Conservation (phyloP, 1,140 invertebrate species). For the Augochlora pura region DNA sequence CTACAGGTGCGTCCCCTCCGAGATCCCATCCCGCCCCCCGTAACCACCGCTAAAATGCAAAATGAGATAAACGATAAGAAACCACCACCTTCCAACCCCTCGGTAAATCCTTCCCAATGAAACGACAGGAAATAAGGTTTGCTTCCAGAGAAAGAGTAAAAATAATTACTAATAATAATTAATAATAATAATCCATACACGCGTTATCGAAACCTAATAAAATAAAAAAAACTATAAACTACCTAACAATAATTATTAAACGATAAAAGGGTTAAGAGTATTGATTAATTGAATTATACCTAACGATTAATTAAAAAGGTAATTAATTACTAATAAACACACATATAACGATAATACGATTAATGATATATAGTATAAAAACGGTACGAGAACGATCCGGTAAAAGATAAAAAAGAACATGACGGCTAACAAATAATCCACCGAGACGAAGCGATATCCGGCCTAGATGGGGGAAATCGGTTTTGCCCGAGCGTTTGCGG, state of each 20-base stretch:
- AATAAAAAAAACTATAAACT: constrained; percentile 73
- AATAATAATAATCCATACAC: constrained; percentile 52
- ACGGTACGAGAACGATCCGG: constrained; percentile 74
- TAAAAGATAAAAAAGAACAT: constrained; percentile 71
- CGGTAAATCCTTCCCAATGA: constrained; percentile 66
- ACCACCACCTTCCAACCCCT: constrained; percentile 60
- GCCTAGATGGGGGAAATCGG: constrained; percentile 64
- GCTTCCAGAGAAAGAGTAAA: constrained; percentile 71
- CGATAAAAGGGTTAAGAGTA: constrained; percentile 76
- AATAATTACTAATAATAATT: constrained; percentile 30
- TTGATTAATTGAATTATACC: constrained; percentile 74
- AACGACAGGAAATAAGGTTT: constrained; percentile 69
- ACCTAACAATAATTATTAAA: constrained; percentile 78
- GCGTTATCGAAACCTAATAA: constrained; percentile 77
- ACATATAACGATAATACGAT: constrained; percentile 68
- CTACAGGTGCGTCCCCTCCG: constrained; percentile 65
- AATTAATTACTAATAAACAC: constrained; percentile 67
- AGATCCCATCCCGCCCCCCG: constrained; percentile 60
- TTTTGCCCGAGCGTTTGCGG: not conserved
- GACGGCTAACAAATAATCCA: constrained; percentile 78
- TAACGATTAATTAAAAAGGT: constrained; percentile 70
- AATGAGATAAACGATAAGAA: constrained; percentile 36
- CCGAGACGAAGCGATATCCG: constrained; percentile 74
- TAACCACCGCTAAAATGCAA: constrained; percentile 45
- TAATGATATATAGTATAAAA: constrained; percentile 71